Evolutionary conservation across 2,113 vertebrate species (phyloP), one percentile per base, ranked within the genome.

Genomic region (Hypomesus transpacificus): DNA sequence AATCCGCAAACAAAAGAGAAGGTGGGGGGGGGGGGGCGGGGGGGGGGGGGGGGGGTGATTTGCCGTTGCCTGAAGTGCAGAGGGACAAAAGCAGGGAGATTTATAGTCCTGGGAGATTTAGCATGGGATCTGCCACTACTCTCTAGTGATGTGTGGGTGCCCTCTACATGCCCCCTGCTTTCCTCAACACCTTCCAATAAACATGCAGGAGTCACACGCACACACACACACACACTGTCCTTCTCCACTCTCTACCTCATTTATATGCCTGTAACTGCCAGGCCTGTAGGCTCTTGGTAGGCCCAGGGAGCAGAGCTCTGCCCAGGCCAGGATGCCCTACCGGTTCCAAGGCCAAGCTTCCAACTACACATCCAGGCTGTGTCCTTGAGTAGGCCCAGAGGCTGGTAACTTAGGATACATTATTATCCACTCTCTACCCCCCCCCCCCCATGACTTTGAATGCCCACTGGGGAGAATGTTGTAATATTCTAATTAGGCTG

Each of bases 81-180:
- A 0, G 71, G 66, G 80, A 85, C 74, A 80, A 80, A 77, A 76
- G 63, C 54, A 66, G 50, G 28, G 70, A 72, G 75, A 87, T 80
- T 80, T 68, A 81, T 20, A 5, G 70, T 85, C 77, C 76, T 80
- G 34, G 14, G 81, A 75, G 81, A 74, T 50, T 58, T 53, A 60
- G 63, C 57, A 1, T 75, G 64, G 54, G 73, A 63, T 66, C 75
- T 68, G 81, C 68, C 73, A 69, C 60, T 69, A 75, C 68, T 65
- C 76, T 76, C 56, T 34, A 16, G 51, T 79, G 81, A 79, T 71
- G 57, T 75, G 74, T 78, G 74, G 50, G 61, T 60, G 81, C 69
- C 80, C 78, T 86, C 77, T 80, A 75, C 65, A 21, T 64, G 66
- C 63, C 68, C 21, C 58, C 46, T 31, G 34, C 58, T 53, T 52